Conservation (phyloP, 2,113 vertebrate species). For the Cygnus atratus region DNA sequence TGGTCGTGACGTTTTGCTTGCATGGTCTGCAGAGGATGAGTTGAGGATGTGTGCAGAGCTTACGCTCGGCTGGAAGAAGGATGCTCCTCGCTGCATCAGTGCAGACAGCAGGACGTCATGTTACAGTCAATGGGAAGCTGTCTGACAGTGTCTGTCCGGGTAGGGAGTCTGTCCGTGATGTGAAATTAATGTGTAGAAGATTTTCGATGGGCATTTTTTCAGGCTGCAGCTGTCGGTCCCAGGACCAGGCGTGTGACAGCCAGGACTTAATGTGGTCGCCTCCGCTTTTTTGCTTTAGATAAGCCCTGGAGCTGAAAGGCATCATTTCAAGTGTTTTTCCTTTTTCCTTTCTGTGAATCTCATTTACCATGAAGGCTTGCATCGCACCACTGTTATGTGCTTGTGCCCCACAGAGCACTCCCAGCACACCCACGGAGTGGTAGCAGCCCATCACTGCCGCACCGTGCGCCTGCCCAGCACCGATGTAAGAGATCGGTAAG, state of each 20-base stretch:
- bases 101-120: not conserved
- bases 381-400: rapidly evolving
- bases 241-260: not conserved
- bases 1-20: not conserved
- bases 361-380: not conserved
- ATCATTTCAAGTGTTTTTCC: not conserved
- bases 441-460: rapidly evolving
- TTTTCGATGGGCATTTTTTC: not conserved
- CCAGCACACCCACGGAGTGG: rapidly evolving
- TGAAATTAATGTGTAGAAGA: not conserved
- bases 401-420: not conserved
- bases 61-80: not conserved
- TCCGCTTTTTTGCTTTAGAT: not conserved
- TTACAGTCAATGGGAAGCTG: not conserved
- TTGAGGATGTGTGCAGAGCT: not conserved
- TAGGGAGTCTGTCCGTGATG: rapidly evolving
- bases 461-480: too few species aligned
- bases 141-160: rapidly evolving
- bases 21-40: not conserved
- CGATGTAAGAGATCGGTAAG: too few species aligned
- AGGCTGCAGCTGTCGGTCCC: not conserved
- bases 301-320: not conserved
- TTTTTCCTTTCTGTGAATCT: not conserved
- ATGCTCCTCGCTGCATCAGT: rapidly evolving
- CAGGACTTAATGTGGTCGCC: not conserved